phyloP scores from a whole-genome alignment of 2,113 vertebrate species.

The Spermophilus dauricus region DNA sequence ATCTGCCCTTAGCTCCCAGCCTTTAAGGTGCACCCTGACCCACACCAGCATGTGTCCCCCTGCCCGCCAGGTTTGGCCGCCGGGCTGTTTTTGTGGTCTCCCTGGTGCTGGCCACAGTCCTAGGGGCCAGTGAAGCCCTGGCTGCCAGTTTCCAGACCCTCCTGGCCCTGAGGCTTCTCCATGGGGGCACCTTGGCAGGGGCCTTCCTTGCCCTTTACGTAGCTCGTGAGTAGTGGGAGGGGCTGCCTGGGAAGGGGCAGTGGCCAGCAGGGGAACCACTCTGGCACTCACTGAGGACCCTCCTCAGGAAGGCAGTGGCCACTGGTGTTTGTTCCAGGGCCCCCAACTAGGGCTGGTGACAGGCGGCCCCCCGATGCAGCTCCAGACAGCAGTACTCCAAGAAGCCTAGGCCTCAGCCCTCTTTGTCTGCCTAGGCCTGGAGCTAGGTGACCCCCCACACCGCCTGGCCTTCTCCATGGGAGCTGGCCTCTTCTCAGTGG shows the following conservation, averaged over 20 bases:
- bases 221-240: constrained; percentile 80
- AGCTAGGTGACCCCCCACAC: constrained; percentile 92
- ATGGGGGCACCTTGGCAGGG: constrained; percentile 90
- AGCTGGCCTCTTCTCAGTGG: constrained; percentile 91
- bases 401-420: rapidly evolving
- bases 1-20: neutral
- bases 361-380: neutral
- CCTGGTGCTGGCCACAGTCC: constrained; percentile 88
- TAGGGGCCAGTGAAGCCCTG: constrained; percentile 88
- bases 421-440: constrained; percentile 89
- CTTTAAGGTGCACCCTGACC: neutral
- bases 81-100: constrained; percentile 88
- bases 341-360: too few species aligned
- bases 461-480: constrained; percentile 92
- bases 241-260: neutral
- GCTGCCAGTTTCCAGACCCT: constrained; percentile 87
- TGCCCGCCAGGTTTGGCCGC: constrained; percentile 90
- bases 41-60: neutral
- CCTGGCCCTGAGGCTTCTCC: constrained; percentile 89
- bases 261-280: neutral
- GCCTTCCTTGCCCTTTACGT: constrained; percentile 92
- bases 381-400: neutral
- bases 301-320: neutral
- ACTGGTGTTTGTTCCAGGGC: neutral
- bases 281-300: neutral